A percentile compares a stretch with the other conserved stretches of the same genome.
phyloP scores from a whole-genome alignment of 2,113 vertebrate species.

The Prionailurus viverrinus region DNA sequence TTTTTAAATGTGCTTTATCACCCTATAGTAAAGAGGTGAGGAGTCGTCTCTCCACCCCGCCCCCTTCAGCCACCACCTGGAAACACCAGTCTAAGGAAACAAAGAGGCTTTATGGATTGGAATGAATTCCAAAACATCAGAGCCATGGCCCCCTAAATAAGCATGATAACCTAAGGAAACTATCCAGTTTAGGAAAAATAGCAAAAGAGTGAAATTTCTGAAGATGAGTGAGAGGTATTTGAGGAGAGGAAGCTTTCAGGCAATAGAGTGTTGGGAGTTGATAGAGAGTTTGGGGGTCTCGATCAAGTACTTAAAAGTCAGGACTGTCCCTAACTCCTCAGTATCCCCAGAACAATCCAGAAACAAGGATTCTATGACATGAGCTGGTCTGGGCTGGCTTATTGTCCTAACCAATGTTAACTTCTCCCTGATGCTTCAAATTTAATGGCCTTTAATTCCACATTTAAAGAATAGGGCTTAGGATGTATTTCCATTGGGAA shows the following conservation, averaged over 20 bases:
- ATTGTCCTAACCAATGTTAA: not conserved
- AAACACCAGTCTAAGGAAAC: not conserved
- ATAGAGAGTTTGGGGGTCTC: not conserved
- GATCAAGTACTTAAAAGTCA: not conserved
- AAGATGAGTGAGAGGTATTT: not conserved
- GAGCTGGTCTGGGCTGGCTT: not conserved
- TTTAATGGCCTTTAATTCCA: not conserved
- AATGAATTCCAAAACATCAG: not conserved
- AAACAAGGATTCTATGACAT: not conserved
- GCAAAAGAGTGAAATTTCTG: conserved; percentile 4
- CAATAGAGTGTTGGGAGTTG: not conserved
- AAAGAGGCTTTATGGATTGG: not conserved
- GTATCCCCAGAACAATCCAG: not conserved
- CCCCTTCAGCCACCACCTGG: not conserved
- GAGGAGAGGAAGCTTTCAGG: not conserved
- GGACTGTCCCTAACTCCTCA: not conserved
- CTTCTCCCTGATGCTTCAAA: not conserved
- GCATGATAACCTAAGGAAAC: not conserved
- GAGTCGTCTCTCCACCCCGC: not conserved
- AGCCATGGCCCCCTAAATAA: not conserved
- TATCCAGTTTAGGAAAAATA: not conserved
- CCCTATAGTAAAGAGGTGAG: not conserved
- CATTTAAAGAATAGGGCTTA: not conserved
- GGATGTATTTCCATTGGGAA: not conserved
- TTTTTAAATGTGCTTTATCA: not conserved